Conservation (phyloP, 2,113 vertebrate species). For the Ameiurus melas region DNA sequence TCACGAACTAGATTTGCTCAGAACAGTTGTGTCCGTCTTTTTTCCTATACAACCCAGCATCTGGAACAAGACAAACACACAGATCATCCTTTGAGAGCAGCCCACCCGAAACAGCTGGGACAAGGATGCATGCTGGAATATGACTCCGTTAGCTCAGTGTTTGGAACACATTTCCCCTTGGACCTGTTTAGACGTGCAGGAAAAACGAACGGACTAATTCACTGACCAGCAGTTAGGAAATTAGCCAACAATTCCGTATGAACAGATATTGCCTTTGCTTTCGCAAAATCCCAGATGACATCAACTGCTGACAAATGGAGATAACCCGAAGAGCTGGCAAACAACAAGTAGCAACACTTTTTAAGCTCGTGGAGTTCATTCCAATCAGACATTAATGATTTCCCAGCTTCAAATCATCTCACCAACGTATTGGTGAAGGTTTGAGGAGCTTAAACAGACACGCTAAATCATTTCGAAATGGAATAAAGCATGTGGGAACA, state of each 20-base stretch:
- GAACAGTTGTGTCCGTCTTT: not conserved
- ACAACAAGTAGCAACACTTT: not conserved
- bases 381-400: not conserved
- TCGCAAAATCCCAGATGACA: constrained; percentile 9
- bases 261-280: constrained; percentile 19
- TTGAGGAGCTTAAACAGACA: not conserved
- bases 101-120: constrained; percentile 53
- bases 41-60: constrained; percentile 26
- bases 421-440: not conserved
- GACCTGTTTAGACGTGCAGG: constrained; percentile 44
- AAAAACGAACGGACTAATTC: constrained; percentile 29
- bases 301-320: constrained; percentile 18
- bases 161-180: constrained; percentile 41
- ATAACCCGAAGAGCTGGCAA: not conserved
- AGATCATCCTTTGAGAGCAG: constrained; percentile 46
- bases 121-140: constrained; percentile 35
- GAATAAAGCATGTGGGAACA: not conserved
- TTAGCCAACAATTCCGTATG: not conserved
- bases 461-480: not conserved
- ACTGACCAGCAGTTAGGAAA: constrained; percentile 15
- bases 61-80: constrained; percentile 28
- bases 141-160: constrained; percentile 44
- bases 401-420: not conserved
- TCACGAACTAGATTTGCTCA: constrained; percentile 17
- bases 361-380: not conserved